Percentiles rank a stretch among this genome's conserved stretches.
Evolutionary conservation across 1,140 invertebrate species (phyloP).

Genomic region (Octopus sinensis): DNA sequence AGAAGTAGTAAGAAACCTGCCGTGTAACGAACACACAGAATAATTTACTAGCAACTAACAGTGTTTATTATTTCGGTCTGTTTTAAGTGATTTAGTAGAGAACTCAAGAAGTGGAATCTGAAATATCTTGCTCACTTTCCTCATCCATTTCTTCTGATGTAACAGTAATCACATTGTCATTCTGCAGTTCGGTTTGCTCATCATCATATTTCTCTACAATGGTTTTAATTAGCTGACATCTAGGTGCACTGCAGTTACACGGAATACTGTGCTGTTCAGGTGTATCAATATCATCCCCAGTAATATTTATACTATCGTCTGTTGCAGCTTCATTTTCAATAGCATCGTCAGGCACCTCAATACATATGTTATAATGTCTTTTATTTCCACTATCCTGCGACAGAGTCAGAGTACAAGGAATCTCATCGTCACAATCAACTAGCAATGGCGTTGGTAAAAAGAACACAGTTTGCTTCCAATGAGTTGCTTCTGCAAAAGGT

Average conservation of each 20-base stretch:
- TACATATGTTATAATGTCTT: not conserved
- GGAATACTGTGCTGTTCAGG: not conserved
- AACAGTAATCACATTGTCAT: not conserved
- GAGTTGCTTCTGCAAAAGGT: conserved; percentile 77
- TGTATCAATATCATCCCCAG: not conserved
- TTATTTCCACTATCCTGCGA: not conserved
- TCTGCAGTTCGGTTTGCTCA: not conserved
- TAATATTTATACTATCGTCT: not conserved
- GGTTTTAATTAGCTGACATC: not conserved
- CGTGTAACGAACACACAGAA: too few species aligned
- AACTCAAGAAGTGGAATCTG: not conserved
- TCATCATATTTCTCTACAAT: not conserved
- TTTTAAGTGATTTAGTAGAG: not conserved
- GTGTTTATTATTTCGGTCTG: too few species aligned
- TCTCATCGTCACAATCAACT: conserved; percentile 19
- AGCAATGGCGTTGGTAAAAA: conserved; percentile 67
- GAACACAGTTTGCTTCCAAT: conserved; percentile 99
- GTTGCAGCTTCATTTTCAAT: not conserved
- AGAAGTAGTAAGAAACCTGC: too few species aligned
- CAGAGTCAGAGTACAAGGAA: not conserved
- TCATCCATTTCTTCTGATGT: conserved; percentile 6
- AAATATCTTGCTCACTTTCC: not conserved
- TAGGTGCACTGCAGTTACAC: not conserved
- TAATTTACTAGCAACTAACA: too few species aligned
- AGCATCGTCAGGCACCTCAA: not conserved